Base-by-base conservation (phyloP, 2,888 invertebrate genomes). In the Leptogaster cylindrica region DNA sequence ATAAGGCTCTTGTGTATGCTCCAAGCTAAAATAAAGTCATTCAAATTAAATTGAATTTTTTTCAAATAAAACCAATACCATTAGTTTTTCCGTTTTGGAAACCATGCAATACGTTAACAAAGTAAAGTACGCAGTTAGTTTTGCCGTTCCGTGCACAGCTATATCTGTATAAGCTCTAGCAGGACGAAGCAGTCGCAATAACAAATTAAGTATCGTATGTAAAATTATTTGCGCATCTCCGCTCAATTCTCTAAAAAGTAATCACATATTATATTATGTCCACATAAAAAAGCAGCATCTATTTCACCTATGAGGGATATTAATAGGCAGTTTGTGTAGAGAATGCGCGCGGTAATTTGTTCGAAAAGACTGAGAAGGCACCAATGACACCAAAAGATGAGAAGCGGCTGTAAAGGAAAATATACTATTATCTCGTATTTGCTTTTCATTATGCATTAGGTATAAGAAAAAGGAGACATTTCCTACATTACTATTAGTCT, bases 61-160 rank as follows among this genome's bases (percentile, higher is more conserved):
- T 52, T n/a, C 12, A 41, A 16, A 14, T 1, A 36, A 36, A 41
- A 27, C 1, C 28, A 64, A 58, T 78, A 95, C 95, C 95, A 96
- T 92, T 55, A 94, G 84, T 81, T 96, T 96, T 82, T 97, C 96
- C 68, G 91, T 90, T 76, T 91, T 89, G 61, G 93, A 91, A 74
- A 95, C 88, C 75, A 95, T 89, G 80, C 95, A 96, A 78, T 95
- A 95, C 63, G 93, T 91, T 83, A 96, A 87, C 67, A 96, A 87
- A 58, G 93, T 92, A 81, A 97, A 96, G 81, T 95, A 96, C 6
- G 94, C 92, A 28, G 94, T 94, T 68, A 97, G 84, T 81, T 95
- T 95, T 82, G 91, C 91, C 1, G 95, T 92, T 66, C 95, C 94
- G 78, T 96, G 95, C 6, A 89, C 88, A 55, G 89, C 89, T 74